phyloP scores from a whole-genome alignment of 2,888 invertebrate species.

The Drosophila trichaetosa region DNA sequence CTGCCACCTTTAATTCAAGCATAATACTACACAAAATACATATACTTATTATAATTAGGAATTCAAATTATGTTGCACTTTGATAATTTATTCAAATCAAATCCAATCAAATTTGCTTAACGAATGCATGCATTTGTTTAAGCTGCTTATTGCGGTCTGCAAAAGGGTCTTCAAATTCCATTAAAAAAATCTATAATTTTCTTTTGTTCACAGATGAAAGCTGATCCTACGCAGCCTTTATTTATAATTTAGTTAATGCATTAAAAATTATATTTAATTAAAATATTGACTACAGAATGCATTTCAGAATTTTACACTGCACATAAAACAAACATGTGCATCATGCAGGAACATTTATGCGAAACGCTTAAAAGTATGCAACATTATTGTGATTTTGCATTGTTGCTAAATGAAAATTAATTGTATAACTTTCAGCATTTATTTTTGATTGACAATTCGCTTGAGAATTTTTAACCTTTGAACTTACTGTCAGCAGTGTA shows the following conservation, averaged over 20 bases:
- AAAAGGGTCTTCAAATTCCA: background rate
- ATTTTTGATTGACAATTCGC: conserved; percentile 20
- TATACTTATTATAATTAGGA: conserved; percentile 3
- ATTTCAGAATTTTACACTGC: background rate
- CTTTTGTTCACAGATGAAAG: background rate
- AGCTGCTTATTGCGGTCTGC: background rate
- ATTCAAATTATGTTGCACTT: conserved; percentile 17
- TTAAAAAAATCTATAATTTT: background rate
- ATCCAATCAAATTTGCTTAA: conserved; percentile 1
- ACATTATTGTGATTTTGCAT: background rate
- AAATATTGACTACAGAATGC: background rate
- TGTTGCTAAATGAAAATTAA: conserved; percentile 9
- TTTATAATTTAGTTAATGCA: background rate
- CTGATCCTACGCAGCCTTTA: background rate
- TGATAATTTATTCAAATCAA: conserved; percentile 16
- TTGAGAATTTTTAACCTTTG: conserved; percentile 12
- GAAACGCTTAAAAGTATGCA: conserved; percentile 29
- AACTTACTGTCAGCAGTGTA: conserved; percentile 2
- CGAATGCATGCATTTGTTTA: background rate
- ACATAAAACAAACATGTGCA: no score
- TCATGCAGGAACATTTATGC: background rate
- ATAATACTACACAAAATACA: background rate
- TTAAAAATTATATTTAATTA: background rate
- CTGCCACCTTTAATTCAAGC: conserved; percentile 17
- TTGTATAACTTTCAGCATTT: conserved; percentile 21